Base-by-base conservation (phyloP, 2,888 invertebrate species). In the Thymelicus sylvestris region DNA sequence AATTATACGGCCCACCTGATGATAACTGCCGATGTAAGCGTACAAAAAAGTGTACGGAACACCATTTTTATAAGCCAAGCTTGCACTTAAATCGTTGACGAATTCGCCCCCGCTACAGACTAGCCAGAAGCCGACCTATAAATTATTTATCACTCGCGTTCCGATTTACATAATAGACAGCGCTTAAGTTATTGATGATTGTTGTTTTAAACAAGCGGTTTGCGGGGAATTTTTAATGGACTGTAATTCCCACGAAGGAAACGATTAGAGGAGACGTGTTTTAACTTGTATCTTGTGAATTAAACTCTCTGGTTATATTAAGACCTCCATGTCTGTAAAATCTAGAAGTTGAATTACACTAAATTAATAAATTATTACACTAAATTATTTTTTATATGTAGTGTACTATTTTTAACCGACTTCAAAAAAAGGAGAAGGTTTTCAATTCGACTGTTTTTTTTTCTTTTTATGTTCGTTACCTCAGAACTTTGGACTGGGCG, bases 161-260 rank as follows among this genome's bases (percentile, higher is more conserved):
- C 60, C 75, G 75, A 76, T 79, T 76, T 78, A 78, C 78, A 78
- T 78, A 79, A 78, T 78, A 75, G 78, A 77, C 72, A 72, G 69
- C 71, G 72, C 67, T 73, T 72, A 59, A 74, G 75, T 75, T 75
- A 73, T 78, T 77, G 74, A 77, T 78, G 78, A 74, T 76, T 71
- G 74, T 75, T 73, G 71, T 73, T 74, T 73, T 65, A 69, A 71
- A 74, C 55, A 68, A 68, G 66, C 52, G 65, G 60, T 65, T 66
- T 71, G 66, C 41, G 66, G 70, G 52, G 70, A 59, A 69, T 66
- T 66, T 66, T 66, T 66, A 66, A 71, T 71, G 63, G 57, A 8
- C 55, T 39, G 63, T 47, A 64, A 57, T 57, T 69, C 63, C 68
- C 63, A 64, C 48, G 63, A 57, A 63, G 57, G 24, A 44, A 39